These are phyloP conservation scores for Oceanodroma leucorhoa DNA, from an alignment of 2,797 vertebrate species.

Conservation along the genomic window DNA sequence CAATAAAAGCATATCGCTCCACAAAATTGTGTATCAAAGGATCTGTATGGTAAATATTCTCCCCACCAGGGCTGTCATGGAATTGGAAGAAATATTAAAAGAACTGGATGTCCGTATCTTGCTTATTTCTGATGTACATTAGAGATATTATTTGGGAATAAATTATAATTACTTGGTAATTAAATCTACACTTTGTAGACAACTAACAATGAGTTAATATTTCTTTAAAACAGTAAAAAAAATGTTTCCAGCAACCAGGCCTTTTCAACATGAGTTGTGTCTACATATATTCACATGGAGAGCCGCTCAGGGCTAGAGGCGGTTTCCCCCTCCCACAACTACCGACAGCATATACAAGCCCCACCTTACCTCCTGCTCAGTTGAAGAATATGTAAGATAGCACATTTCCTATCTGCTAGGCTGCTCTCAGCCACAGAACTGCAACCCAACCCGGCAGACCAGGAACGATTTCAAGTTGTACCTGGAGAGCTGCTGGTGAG, in stretches of 20 bases:
- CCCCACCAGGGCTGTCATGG: not conserved
- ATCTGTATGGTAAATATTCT: not conserved
- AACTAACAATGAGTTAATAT: not conserved
- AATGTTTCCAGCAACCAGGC: not conserved
- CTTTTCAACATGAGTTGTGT: not conserved
- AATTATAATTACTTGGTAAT: not conserved
- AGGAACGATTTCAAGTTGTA: not conserved
- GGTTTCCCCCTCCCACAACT: not conserved
- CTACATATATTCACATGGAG: not conserved
- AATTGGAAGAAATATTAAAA: not conserved
- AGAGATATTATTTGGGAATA: not conserved
- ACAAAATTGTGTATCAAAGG: not conserved
- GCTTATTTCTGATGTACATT: not conserved
- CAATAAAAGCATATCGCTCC: not conserved
- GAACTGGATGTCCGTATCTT: not conserved
- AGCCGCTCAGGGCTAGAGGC: not conserved
- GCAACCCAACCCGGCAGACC: not conserved
- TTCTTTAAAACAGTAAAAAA: not conserved
- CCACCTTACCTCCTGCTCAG: not conserved
- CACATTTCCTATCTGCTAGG: not conserved
- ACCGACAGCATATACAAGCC: not conserved
- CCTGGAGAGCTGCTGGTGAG: not conserved
- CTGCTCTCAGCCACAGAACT: conserved; percentile 4
- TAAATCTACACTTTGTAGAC: not conserved
- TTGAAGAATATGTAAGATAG: conserved; percentile 35